Evolutionary conservation across 2,113 vertebrate species (phyloP), one percentile per base, ranked within the genome.

Genomic region (Hassar affinis): DNA sequence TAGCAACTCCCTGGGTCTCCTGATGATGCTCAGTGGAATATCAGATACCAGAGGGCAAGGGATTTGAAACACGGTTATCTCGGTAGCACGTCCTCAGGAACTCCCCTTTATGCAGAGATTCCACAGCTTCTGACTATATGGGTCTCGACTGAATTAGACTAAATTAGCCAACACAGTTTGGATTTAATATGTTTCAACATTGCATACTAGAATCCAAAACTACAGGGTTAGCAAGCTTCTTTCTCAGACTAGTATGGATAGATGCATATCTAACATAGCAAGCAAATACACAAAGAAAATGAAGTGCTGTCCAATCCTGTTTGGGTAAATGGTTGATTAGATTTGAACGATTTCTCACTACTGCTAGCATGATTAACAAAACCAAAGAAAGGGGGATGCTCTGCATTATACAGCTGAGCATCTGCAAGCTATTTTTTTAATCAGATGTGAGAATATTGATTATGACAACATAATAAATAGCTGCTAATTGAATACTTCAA

Each of bases 21-120:
- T 78, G 84, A 79, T 78, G 84, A 74, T 42, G 54, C 76, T 54
- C 62, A 9, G 25, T 9, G n/a, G 45, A 14, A 12, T 49, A 6
- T 7, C 15, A 0, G 25, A 74, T 17, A 47, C 45, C 69, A 51
- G 2, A 17, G 69, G n/a, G 69, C 45, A n/a, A 14, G 6, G 45
- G 14, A 30, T 49, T n/a, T 18, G 27, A 20, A 52, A n/a, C 45
- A 27, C 7, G 1, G 42, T 30, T 30, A 17, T 52, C 71, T 20
- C 47, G 4, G 7, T 2, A 33, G 27, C 20, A 33, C 49, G 4
- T 33, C n/a, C 25, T 15, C 2, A n/a, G 22, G 35, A 69, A 42
- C 66, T 25, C 3, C 20, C 35, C 38, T 45, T n/a, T 47, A 47
- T 47, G 68, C 45, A 49, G 14, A 10, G 49, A 51, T 75, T n/a